phyloP scores from a whole-genome alignment of 92 coral and sea anemone species.

The Virgularia gustaviana region DNA sequence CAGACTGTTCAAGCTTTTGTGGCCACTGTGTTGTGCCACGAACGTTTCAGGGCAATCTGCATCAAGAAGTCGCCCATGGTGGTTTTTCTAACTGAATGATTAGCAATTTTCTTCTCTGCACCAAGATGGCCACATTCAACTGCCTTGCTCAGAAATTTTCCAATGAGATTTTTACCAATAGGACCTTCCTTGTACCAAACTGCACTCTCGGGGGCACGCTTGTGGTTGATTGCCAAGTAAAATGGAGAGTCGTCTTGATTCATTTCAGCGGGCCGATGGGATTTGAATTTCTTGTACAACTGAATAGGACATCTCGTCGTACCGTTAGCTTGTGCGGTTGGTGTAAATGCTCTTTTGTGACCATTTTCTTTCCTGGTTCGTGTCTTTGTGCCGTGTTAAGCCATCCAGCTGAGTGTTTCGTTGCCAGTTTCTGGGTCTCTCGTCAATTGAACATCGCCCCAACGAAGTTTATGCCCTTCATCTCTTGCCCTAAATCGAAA shows the following conservation, averaged over 20 bases:
- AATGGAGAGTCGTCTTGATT: conserved; percentile 21
- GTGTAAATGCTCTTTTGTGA: conserved; percentile 28
- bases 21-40: conserved; percentile 46
- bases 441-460: conserved; percentile 36
- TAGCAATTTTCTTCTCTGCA: conserved; percentile 34
- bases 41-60: conserved; percentile 42
- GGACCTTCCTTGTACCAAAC: conserved; percentile 53
- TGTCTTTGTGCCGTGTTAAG: conserved; percentile 49
- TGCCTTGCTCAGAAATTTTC: conserved; percentile 45
- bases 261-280: conserved; percentile 21
- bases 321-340: conserved; percentile 20
- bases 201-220: neutral
- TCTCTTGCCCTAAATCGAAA: conserved; percentile 37
- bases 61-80: conserved; percentile 34
- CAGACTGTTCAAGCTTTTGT: conserved; percentile 48
- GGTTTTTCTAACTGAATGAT: conserved; percentile 40
- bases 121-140: conserved; percentile 12
- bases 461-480: conserved; percentile 30
- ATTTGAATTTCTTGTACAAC: conserved; percentile 10
- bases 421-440: conserved; percentile 33
- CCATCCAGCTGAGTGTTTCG: conserved; percentile 26
- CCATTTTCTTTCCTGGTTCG: conserved; percentile 47
- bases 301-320: conserved; percentile 24
- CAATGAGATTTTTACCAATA: conserved; percentile 56
- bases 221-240: conserved; percentile 21